These are phyloP conservation scores for Ptyas mucosa DNA, from an alignment of 2,113 vertebrate species.

Conservation along the genomic window DNA sequence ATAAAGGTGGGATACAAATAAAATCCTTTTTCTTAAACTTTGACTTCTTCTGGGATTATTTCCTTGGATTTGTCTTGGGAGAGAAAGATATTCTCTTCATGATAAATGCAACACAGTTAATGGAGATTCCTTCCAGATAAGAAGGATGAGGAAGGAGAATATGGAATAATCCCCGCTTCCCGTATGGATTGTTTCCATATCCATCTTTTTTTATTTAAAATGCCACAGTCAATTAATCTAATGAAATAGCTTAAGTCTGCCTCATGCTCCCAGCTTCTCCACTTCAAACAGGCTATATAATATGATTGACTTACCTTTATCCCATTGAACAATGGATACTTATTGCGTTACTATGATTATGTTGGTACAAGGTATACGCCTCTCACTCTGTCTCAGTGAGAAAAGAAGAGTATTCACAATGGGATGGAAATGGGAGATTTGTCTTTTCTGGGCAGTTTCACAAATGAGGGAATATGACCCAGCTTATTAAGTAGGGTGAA, in stretches of 20 bases:
- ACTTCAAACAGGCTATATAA: neutral
- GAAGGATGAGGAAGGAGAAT: neutral
- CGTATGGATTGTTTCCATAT: conserved; percentile 30
- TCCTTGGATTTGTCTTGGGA: neutral
- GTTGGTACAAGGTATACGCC: neutral
- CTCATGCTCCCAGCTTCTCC: neutral
- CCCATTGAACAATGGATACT: neutral
- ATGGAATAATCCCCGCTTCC: conserved; percentile 17
- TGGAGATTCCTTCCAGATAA: neutral
- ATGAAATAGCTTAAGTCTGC: conserved; percentile 17
- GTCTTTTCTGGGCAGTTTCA: neutral
- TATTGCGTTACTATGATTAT: neutral
- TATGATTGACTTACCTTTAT: fast-evolving
- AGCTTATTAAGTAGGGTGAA: neutral
- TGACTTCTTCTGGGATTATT: neutral
- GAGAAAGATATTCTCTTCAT: neutral
- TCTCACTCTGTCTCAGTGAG: too few relatives aligned
- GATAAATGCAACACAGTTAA: neutral
- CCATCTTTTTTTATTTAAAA: conserved; percentile 39
- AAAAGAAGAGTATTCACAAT: neutral
- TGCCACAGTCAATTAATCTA: conserved; percentile 36
- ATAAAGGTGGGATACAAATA: neutral
- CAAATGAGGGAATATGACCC: neutral
- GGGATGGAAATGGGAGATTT: neutral
- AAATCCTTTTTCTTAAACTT: neutral